Percentiles rank a stretch among this genome's conserved stretches.
Evolutionary conservation across 2,888 invertebrate genomes (phyloP).

Genomic region (Aphrophora alni): DNA sequence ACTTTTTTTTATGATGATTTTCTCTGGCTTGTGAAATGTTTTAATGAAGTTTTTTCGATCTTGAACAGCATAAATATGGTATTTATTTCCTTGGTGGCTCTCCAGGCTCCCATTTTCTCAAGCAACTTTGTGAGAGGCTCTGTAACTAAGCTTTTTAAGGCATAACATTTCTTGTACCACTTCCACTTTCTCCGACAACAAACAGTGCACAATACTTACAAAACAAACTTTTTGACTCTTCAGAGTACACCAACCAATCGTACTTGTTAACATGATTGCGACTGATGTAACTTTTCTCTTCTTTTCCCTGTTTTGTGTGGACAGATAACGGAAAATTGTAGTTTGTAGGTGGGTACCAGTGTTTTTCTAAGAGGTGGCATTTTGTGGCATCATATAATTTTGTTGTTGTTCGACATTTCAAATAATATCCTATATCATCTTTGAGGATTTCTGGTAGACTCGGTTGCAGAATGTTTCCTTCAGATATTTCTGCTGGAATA

Average conservation of each 20-base stretch:
- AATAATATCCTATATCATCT: no score
- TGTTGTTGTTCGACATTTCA: no score
- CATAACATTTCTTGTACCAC: no score
- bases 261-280: neutral
- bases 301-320: slow-evolving; percentile 40
- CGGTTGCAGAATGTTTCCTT: no score
- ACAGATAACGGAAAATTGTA: slow-evolving; percentile 41
- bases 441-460: no score
- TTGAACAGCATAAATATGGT: slow-evolving; percentile 44
- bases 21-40: slow-evolving; percentile 25
- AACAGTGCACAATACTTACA: no score
- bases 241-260: slow-evolving; percentile 29
- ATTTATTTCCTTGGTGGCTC: slow-evolving; percentile 36
- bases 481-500: no score
- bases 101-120: no score
- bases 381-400: slow-evolving; percentile 16
- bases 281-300: no score
- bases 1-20: slow-evolving; percentile 38
- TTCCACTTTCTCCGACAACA: slow-evolving; percentile 41
- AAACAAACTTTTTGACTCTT: slow-evolving; percentile 41
- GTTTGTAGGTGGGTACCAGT: slow-evolving; percentile 36
- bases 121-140: slow-evolving; percentile 43
- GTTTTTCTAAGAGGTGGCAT: neutral
- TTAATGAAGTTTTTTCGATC: slow-evolving; percentile 36
- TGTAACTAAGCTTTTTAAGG: slow-evolving; percentile 44